Evolutionary conservation across 2,113 vertebrate genomes (phyloP).

Genomic region (Corvus moneduloides): DNA sequence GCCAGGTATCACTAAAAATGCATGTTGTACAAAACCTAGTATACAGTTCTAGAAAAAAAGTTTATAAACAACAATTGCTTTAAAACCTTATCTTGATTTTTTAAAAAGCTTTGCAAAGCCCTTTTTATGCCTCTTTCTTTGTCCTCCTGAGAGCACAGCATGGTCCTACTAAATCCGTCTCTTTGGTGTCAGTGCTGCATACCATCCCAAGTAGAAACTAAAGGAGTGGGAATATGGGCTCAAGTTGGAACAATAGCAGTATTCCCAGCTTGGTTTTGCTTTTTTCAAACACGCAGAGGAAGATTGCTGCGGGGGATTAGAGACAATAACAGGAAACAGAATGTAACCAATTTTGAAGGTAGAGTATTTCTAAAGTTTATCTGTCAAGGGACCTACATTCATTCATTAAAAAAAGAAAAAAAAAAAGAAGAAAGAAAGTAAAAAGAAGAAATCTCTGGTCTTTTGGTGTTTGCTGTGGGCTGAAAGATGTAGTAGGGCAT

Average conservation of each 20-base stretch:
- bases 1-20: neutral
- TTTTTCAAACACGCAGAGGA: neutral
- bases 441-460: too few species aligned
- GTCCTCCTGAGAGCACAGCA: neutral
- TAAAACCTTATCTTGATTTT: neutral
- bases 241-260: neutral
- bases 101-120: neutral
- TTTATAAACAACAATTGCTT: neutral
- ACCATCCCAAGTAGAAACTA: neutral
- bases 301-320: neutral
- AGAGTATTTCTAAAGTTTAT: neutral
- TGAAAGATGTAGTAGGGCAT: neutral
- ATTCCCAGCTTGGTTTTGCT: neutral
- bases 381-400: neutral
- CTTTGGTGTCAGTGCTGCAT: neutral
- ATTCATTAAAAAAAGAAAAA: neutral
- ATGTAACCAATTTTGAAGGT: neutral
- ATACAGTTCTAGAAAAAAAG: neutral
- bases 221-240: neutral
- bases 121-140: neutral
- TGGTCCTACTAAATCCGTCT: neutral
- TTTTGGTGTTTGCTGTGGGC: neutral
- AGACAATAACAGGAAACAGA: neutral
- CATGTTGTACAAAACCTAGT: neutral
- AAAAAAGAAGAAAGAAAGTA: too few species aligned